These are phyloP conservation scores for Hypothenemus hampei DNA, from an alignment of 1,140 invertebrate species.

Conservation along the genomic window DNA sequence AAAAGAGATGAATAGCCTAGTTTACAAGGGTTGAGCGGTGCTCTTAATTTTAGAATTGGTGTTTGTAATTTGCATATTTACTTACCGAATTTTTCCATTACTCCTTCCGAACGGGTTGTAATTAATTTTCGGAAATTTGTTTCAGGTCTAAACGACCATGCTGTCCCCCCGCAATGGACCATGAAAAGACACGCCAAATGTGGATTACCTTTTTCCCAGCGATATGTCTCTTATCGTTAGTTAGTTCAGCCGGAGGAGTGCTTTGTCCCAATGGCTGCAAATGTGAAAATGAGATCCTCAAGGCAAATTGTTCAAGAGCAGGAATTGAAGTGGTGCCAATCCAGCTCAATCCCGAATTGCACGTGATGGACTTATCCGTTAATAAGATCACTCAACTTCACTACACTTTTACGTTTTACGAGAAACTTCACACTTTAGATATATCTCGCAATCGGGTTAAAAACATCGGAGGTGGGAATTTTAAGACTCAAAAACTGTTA, in stretches of 20 bases:
- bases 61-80: constrained; percentile 7
- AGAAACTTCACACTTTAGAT: constrained; percentile 70
- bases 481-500: constrained; percentile 67
- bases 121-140: no score
- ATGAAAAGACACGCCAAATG: constrained; percentile 43
- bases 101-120: no score
- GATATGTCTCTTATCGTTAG: constrained; percentile 40
- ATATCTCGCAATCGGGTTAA: constrained; percentile 76
- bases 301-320: constrained; percentile 67
- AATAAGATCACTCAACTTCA: constrained; percentile 69
- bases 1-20: constrained; percentile 8
- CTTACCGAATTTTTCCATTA: no score
- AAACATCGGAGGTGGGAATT: constrained; percentile 71
- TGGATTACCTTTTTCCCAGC: constrained; percentile 37
- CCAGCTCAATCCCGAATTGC: constrained; percentile 78
- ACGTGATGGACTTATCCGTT: constrained; percentile 67
- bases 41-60: constrained; percentile 6
- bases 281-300: constrained; percentile 73
- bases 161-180: constrained; percentile 42
- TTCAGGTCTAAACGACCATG: constrained; percentile 44
- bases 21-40: constrained; percentile 10
- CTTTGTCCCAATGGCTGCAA: constrained; percentile 74
- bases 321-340: constrained; percentile 79
- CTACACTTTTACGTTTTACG: constrained; percentile 71
- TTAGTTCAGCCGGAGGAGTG: constrained; percentile 47